Conservation (phyloP, 2,113 vertebrate genomes). For the Suncus etruscus region DNA sequence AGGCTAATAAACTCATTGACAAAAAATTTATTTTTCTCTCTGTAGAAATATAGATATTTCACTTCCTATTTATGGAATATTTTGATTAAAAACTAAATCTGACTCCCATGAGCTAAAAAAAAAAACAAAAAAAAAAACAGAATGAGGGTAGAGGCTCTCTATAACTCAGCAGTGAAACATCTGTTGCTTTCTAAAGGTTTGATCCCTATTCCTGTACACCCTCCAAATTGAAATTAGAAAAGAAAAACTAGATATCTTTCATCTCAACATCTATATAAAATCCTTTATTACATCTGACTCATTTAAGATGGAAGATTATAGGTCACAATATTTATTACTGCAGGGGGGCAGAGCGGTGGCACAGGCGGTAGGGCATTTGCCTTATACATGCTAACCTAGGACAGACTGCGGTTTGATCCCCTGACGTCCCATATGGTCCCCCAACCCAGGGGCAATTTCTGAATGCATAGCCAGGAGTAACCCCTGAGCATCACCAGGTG, state of each 20-base stretch:
- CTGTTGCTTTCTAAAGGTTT: too few relatives aligned
- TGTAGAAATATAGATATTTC: background rate
- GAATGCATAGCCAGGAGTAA: too few relatives aligned
- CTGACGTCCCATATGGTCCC: too few relatives aligned
- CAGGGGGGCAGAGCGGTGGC: too few relatives aligned
- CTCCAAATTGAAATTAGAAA: background rate
- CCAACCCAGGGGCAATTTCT: too few relatives aligned
- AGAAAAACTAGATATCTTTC: slow-evolving; percentile 19
- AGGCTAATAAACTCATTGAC: background rate
- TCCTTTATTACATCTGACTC: slow-evolving; percentile 47
- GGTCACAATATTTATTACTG: background rate
- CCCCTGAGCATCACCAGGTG: too few relatives aligned
- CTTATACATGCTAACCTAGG: too few relatives aligned
- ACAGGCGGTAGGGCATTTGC: too few relatives aligned
- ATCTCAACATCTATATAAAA: slow-evolving; percentile 51
- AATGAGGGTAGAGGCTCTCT: too few relatives aligned
- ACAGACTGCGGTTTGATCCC: too few relatives aligned
- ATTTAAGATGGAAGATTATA: slow-evolving; percentile 54
- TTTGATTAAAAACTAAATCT: background rate
- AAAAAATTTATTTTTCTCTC: slow-evolving; percentile 32
- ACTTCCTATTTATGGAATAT: slow-evolving; percentile 31
- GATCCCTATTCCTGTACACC: too few relatives aligned
- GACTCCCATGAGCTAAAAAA: slow-evolving; percentile 50
- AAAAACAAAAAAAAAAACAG: background rate
- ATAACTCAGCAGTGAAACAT: too few relatives aligned